Evolutionary conservation across 2,888 invertebrate species (phyloP).

Genomic region (Sinodicranocentrus sp.): DNA sequence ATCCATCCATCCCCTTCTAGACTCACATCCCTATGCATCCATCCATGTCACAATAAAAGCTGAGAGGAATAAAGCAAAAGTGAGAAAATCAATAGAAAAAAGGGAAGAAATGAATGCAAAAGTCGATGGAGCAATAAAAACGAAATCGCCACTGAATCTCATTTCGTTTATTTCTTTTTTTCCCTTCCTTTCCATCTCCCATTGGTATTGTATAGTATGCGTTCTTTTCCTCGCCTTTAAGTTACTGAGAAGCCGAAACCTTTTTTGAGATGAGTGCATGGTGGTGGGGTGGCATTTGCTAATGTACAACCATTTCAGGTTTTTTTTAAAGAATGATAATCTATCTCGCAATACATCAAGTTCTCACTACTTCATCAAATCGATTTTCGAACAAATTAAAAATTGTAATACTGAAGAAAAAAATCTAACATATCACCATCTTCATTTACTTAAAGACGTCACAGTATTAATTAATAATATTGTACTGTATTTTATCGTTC

Average conservation of each 20-base stretch:
- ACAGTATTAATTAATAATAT: no score
- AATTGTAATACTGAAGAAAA: no score
- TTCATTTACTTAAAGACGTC: no score
- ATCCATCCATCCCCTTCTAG: conserved; percentile 62
- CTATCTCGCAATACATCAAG: no score
- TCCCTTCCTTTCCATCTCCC: conserved; percentile 36
- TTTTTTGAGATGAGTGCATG: no score
- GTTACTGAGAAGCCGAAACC: conserved; percentile 43
- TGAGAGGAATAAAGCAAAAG: conserved; percentile 67
- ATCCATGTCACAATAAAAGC: conserved; percentile 56
- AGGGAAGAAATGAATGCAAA: conserved; percentile 75
- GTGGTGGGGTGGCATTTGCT: no score
- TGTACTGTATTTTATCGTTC: no score
- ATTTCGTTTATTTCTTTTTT: conserved; percentile 71
- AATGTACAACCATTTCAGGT: no score
- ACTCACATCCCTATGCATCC: conserved; percentile 63
- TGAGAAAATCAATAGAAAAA: conserved; percentile 77
- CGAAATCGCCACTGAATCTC: conserved; percentile 77
- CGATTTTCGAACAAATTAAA: no score
- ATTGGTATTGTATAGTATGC: conserved; percentile 38
- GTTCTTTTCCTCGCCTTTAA: conserved; percentile 43
- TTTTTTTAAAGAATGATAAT: no score
- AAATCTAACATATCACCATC: no score
- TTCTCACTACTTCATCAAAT: no score
- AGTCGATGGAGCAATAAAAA: conserved; percentile 77